Percentiles rank a stretch among this genome's conserved stretches.
Conservation (phyloP, 2,797 vertebrate species). For the Arctocebus calabarensis region DNA sequence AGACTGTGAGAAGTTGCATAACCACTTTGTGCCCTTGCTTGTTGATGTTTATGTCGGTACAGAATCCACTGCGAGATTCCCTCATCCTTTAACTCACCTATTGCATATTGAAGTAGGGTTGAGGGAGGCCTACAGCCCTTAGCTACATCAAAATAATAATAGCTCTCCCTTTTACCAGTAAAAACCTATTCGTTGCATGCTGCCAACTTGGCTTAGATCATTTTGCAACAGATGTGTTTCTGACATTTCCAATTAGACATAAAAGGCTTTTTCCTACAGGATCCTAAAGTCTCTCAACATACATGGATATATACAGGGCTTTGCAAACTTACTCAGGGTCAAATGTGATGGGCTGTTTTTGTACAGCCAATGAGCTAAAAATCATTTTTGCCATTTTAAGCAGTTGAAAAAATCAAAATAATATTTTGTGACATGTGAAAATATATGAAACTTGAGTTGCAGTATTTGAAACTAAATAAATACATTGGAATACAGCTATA, state of each 20-base stretch:
- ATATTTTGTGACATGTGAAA: background rate
- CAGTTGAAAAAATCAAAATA: background rate
- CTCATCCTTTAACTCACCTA: background rate
- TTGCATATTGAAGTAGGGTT: background rate
- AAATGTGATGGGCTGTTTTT: background rate
- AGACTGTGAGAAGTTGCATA: too few relatives aligned
- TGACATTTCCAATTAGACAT: conserved; percentile 43
- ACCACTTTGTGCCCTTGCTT: background rate
- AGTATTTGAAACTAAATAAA: background rate
- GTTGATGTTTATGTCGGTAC: background rate
- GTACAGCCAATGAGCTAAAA: background rate
- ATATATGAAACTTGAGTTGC: background rate
- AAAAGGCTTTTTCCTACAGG: background rate
- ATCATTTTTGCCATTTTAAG: background rate
- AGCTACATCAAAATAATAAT: background rate
- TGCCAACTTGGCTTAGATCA: background rate
- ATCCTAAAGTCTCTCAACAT: background rate
- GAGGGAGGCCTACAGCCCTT: background rate
- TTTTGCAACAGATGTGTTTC: background rate
- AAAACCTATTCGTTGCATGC: background rate
- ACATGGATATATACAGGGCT: too few relatives aligned
- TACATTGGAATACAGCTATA: background rate
- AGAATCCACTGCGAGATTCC: background rate
- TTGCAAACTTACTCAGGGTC: background rate
- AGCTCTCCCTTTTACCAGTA: background rate